Evolutionary conservation across 2,797 vertebrate genomes (phyloP), one percentile per base, ranked within the genome.

Genomic region (Sparidentex hasta): DNA sequence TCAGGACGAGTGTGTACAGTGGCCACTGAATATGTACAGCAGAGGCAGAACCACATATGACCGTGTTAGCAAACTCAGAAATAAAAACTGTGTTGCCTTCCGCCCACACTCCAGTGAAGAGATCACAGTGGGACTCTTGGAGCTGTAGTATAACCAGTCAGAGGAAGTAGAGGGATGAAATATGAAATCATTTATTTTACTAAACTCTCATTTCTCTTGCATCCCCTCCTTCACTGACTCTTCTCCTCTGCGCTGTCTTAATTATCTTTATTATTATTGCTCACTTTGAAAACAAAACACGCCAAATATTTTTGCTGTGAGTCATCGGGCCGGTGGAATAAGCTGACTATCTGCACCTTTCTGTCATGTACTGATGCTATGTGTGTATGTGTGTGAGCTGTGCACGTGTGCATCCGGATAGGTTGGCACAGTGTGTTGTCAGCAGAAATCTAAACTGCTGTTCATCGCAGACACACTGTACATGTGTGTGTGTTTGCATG

Each of bases 401-500:
- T 18, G 57, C 7, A 47, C 7, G 64, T 29, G 58, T n/a, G 56
- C 65, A 44, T 11, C 59, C 46, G 41, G 14, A 72, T 67, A 62
- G 71, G 71, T 76, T 70, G 78, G 71, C 75, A 77, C 86, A 74
- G 78, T 74, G 73, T 87, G 74, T 76, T 82, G 88, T 93, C 93
- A 91, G 90, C 82, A 83, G 82, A 88, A 87, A 92, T 91, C 77
- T 85, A 73, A 88, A 85, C 71, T 86, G 80, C 80, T 88, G 74
- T 67, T 81, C 76, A 73, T 89, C 85, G 86, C 66, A 73, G 33
- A 71, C 55, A 33, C 29, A 20, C 16, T 74, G 50, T 78, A 43
- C 70, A 64, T 78, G 83, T 84, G 54, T 61, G 70, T 76, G 77
- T 76, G 83, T 84, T 50, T 61, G 70, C 74, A 75, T 82, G 65